Base-by-base conservation (phyloP, 2,113 vertebrate genomes). In the Hippocampus zosterae region DNA sequence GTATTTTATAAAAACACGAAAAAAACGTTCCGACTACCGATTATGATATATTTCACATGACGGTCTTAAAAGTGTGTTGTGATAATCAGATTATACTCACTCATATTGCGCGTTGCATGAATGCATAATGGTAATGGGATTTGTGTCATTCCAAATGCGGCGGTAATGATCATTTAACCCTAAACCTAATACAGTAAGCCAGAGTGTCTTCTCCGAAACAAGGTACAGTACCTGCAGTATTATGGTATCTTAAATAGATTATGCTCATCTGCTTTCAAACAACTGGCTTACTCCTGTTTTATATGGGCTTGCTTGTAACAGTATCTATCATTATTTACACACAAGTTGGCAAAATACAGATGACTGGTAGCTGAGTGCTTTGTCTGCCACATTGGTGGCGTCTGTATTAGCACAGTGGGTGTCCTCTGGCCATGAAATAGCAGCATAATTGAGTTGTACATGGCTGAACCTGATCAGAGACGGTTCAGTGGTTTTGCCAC, bases 381-480 rank as follows among this genome's bases (percentile, higher is more conserved):
- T 42, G 68, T 80, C 68, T 27, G 67, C 71, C 78, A 84, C 81
- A 63, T 56, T 73, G 78, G 81, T 79, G 79, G 74, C 63, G 76
- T 87, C 75, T 81, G 77, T 81, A 87, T 89, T 82, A 87, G 88
- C 87, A 82, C 87, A 87, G 80, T 78, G 67, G 76, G 70, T 88
- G 81, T 90, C 88, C 89, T 86, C 86, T 87, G 82, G 89, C 88
- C 81, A 88, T 91, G 88, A 86, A 89, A 89, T 86, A 87, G 86
- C 89, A 88, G 88, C 85, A 91, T 91, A 91, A 91, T 91, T 90
- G 88, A 91, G 89, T 90, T 88, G 90, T 90, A 90, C 86, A 90
- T 89, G 89, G 88, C 89, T 90, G 88, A 90, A 90, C 86, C 86
- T 90, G 87, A 89, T 91, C 87, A 91, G 89, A 88, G 84, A 90